Base-by-base conservation (phyloP, 2,113 vertebrate genomes). In the Gorilla gorilla region DNA sequence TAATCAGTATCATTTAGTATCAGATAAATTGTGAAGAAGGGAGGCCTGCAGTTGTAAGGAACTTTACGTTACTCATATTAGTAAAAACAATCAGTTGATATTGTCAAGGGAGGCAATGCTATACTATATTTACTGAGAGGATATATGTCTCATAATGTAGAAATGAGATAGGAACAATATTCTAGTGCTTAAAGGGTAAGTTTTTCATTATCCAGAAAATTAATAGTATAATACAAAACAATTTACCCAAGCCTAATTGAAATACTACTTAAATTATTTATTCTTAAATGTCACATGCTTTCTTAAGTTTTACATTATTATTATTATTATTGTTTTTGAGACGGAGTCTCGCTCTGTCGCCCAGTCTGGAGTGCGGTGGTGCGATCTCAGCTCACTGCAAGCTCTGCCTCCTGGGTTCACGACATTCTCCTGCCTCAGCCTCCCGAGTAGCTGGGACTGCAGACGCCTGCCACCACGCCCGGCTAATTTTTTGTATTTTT, bases 191-290 rank as follows among this genome's bases (percentile, higher is more conserved):
- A 61, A 88, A 43, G 18, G 27, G 20, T 50, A 88, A 61, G 16
- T n/a, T 94, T 96, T 92, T 82, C 25, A 79, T 55, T 93, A 48
- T 59, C 66, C n/a, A 55, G 45, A 83, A 96, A 93, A 86, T 50
- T 59, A 94, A n/a, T 38, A 78, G 22, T 81, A 1, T 52, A 79
- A 96, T 38, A 94, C 12, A 83, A 27, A 93, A 76, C 23, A 93
- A 87, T 68, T 86, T 85, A n/a, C 10, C 38, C 50, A 72, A 45
- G 38, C 18, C 25, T 81, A 90, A 81, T 3, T 48, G 32, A 93
- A 10, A 55, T 80, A 85, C 27, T 55, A 57, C 81, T 55, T 85
- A 59, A 64, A 72, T 82, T 90, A 40, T 70, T 6, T 73, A 81
- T 96, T 94, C 43, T 82, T 87, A 83, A 94, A 55, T 59, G 82